Percentiles rank a stretch among this genome's conserved stretches.
Conservation (phyloP, 2,888 invertebrate genomes). For the Ennomos fuscantarius region DNA sequence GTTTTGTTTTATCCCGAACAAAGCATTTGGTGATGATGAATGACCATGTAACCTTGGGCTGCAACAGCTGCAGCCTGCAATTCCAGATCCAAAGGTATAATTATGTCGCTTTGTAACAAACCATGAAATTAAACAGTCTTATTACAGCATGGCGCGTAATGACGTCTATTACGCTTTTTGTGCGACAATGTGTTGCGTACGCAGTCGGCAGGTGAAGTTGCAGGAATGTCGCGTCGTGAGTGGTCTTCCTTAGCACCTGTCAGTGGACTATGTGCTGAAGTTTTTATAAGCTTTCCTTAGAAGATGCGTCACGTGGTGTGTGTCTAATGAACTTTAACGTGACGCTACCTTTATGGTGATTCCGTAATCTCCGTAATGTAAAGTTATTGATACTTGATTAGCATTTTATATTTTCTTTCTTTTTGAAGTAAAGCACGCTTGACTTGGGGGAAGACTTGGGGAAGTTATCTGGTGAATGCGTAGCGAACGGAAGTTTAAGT, state of each 20-base stretch:
- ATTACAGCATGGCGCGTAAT: conserved; percentile 48
- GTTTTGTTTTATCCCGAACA: conserved; percentile 20
- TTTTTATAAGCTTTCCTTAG: conserved; percentile 23
- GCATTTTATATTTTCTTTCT: no score
- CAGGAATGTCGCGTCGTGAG: conserved; percentile 41
- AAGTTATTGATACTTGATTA: no score
- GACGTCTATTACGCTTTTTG: conserved; percentile 64
- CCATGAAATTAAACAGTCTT: conserved; percentile 51
- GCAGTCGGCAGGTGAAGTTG: conserved; percentile 45
- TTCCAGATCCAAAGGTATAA: conserved; percentile 24
- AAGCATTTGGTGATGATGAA: conserved; percentile 34
- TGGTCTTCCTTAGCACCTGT: conserved; percentile 50
- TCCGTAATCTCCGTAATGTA: conserved; percentile 1
- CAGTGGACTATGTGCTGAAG: conserved; percentile 34
- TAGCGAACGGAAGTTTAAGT: no score
- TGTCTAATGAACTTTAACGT: conserved; percentile 3
- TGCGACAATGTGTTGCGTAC: conserved; percentile 46
- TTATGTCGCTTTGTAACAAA: conserved; percentile 48
- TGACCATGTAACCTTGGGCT: conserved; percentile 36
- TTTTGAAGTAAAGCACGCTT: no score
- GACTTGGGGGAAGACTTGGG: no score
- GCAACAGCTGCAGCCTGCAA: conserved; percentile 39
- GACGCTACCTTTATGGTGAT: neutral
- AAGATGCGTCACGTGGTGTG: conserved; percentile 4
- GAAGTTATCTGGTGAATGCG: no score